Evolutionary conservation across 2,888 invertebrate species (phyloP).

Genomic region (Dasysyrphus tricinctus): DNA sequence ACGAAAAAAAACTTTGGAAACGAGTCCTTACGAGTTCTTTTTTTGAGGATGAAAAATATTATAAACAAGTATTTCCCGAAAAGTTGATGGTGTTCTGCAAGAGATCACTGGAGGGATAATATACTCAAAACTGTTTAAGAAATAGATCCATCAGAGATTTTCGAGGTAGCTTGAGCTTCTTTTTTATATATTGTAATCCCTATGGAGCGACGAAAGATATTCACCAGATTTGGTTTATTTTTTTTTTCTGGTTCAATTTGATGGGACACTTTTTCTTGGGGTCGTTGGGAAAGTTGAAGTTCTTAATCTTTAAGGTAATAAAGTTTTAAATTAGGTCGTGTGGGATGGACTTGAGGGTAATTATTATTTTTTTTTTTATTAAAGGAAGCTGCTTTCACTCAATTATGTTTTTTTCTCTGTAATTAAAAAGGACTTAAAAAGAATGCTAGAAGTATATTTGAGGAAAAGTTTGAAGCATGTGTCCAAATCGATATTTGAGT

Average conservation of each 20-base stretch:
- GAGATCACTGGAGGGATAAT: conserved; percentile 72
- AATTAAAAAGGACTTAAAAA: conserved; percentile 3
- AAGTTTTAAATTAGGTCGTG: conserved; percentile 36
- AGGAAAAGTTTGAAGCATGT: not conserved
- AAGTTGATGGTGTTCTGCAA: conserved; percentile 44
- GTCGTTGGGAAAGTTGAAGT: conserved; percentile 1
- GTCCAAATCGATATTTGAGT: not conserved
- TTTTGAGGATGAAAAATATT: conserved; percentile 4
- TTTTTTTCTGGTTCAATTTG: conserved; percentile 6
- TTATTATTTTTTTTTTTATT: not conserved
- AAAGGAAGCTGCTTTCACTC: not conserved
- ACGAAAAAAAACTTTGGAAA: conserved; percentile 3
- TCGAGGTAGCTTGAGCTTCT: conserved; percentile 19
- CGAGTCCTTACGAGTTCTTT: conserved; percentile 9
- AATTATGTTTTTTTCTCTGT: conserved; percentile 3
- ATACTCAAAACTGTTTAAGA: conserved; percentile 68
- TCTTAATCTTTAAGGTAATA: conserved; percentile 19
- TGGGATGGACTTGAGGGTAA: conserved; percentile 28
- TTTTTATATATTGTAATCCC: conserved; percentile 52
- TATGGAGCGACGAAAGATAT: conserved; percentile 21
- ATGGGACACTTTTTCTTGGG: conserved; percentile 1
- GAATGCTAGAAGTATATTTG: not conserved
- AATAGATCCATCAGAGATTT: conserved; percentile 67
- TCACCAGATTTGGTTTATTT: not conserved
- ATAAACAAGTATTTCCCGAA: conserved; percentile 32